Evolutionary conservation across 2,113 vertebrate genomes (phyloP).

Genomic region (Cacatua alba): DNA sequence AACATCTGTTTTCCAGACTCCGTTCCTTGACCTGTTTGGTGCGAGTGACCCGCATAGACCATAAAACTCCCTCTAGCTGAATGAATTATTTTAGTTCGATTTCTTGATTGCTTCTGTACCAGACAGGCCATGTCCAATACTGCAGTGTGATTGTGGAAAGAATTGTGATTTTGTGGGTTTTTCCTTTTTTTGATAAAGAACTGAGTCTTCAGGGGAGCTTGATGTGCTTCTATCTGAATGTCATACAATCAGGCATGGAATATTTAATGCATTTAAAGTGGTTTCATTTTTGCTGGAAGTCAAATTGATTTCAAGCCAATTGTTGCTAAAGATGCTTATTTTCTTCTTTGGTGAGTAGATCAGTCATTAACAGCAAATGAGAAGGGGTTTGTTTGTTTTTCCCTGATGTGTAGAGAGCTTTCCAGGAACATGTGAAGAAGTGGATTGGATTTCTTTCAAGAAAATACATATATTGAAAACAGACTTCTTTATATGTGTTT

Average conservation of each 20-base stretch:
- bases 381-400: conserved; percentile 5
- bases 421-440: conserved; percentile 42
- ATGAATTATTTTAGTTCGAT: not conserved
- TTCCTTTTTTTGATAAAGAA: not conserved
- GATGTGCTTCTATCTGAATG: not conserved
- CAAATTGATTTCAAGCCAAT: not conserved
- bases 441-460: conserved; percentile 38
- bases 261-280: not conserved
- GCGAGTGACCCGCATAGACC: not conserved
- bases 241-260: not conserved
- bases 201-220: not conserved
- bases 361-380: not conserved
- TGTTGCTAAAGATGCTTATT: conserved; percentile 12
- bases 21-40: not conserved
- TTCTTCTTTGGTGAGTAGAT: conserved; percentile 20
- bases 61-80: not conserved
- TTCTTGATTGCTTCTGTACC: not conserved
- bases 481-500: conserved; percentile 17
- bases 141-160: not conserved
- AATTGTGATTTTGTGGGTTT: not conserved
- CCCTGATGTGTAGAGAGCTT: not conserved
- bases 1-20: not conserved
- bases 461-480: conserved; percentile 55
- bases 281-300: conserved; percentile 35
- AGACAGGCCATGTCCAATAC: not conserved